phyloP scores from a whole-genome alignment of 2,888 invertebrate species.

The Phortica magna region DNA sequence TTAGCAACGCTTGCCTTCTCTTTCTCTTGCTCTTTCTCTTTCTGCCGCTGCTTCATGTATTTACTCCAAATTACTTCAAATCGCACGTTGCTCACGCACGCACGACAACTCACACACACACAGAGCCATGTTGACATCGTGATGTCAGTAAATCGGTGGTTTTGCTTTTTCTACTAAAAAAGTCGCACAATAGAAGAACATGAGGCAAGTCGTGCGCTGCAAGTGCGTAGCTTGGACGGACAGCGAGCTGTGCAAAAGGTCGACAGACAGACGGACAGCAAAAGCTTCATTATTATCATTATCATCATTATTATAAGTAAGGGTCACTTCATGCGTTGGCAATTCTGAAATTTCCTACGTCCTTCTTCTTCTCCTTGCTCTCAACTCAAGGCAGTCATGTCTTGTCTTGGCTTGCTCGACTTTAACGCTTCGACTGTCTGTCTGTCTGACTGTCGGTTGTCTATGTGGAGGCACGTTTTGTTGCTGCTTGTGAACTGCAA shows the following conservation, averaged over 20 bases:
- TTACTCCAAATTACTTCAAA: not conserved
- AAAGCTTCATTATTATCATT: not conserved
- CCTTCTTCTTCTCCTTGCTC: not conserved
- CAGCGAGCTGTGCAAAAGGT: not conserved
- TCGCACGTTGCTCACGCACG: not conserved
- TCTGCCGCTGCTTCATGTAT: not conserved
- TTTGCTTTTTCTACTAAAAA: no score
- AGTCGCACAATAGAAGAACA: not conserved
- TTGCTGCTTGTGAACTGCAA: constrained; percentile 8
- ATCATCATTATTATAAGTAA: not conserved
- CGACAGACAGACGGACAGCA: not conserved
- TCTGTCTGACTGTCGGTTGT: not conserved
- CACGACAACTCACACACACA: not conserved
- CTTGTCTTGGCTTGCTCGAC: no score
- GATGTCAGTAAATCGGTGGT: no score
- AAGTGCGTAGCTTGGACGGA: constrained; percentile 1
- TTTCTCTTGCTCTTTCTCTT: not conserved
- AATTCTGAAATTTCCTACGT: not conserved
- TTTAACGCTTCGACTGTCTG: not conserved
- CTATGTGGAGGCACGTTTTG: not conserved
- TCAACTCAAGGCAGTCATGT: not conserved
- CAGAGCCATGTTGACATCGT: not conserved
- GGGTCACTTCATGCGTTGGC: constrained; percentile 4
- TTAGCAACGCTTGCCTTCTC: not conserved
- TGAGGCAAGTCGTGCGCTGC: not conserved